phyloP scores from a whole-genome alignment of 2,888 invertebrate species.

The Melanchra persicariae region DNA sequence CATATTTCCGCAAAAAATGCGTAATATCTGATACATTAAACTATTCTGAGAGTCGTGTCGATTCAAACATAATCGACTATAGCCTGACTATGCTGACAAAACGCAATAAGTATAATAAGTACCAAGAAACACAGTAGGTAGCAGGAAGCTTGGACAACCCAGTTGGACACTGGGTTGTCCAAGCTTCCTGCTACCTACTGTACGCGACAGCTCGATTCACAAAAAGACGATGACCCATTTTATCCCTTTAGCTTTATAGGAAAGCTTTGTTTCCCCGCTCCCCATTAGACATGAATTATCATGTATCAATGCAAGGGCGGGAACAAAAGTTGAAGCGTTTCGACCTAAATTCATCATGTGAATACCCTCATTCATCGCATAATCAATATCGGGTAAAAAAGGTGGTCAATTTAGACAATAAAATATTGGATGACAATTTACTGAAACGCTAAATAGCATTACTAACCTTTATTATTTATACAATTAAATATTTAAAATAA shows the following conservation, averaged over 20 bases:
- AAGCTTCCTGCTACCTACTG: neutral
- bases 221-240: conserved; percentile 19
- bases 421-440: neutral
- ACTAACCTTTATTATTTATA: too few species aligned
- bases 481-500: neutral
- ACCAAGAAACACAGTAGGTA: neutral
- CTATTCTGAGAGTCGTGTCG: neutral
- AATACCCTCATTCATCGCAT: too few species aligned
- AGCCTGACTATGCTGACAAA: neutral
- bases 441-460: neutral
- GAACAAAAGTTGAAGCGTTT: conserved; percentile 3
- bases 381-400: neutral
- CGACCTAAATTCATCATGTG: neutral
- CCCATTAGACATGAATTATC: conserved; percentile 6
- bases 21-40: conserved; percentile 5
- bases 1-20: conserved; percentile 23
- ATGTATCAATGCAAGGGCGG: conserved; percentile 12
- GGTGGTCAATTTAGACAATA: neutral
- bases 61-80: neutral
- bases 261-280: conserved; percentile 11
- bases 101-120: too few species aligned
- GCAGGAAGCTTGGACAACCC: neutral
- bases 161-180: neutral
- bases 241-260: neutral
- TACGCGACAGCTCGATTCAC: neutral